Base-by-base conservation (phyloP, 2,797 vertebrate species). In the Manis javanica region DNA sequence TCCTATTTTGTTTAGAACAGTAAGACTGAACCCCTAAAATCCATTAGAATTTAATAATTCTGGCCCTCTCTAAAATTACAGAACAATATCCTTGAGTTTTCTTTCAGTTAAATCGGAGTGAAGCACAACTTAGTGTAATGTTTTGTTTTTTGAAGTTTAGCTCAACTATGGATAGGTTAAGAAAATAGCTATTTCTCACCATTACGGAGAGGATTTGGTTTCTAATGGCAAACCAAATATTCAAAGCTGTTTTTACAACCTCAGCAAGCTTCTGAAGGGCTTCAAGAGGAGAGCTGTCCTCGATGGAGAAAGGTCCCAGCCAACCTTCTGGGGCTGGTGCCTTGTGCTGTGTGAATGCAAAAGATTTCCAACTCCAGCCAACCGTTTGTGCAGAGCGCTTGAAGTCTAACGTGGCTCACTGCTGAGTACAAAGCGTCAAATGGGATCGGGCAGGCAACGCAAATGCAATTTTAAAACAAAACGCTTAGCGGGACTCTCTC, bases 131-230 rank as follows among this genome's bases (percentile, higher is more conserved):
- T 94, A 1, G 2, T 13, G 23, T 42, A 11, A 63, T 10, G 7
- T 34, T 51, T 37, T 53, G 14, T 46, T 26, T 53, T 55, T 63
- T 23, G 8, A 61, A n/a, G 0, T 3, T 71, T 96, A 90, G 55
- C 26, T 55, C 15, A 2, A 29, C 0, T 59, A 3, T 2, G 29
- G 46, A 0, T 3, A 63, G 1, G 0, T 63, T 81, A 64, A 10
- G 64, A 37, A 86, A 90, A 55, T 4, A 23, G 2, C n/a, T 0
- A 39, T 68, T 49, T 93, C 66, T 94, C 69, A 64, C 87, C 95
- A 31, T 1, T 3, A 13, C 61, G 9, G 75, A 9, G 12, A 0
- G 79, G 37, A 55, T 31, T 46, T 46, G 46, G 46, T 12, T 37
- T 23, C 46, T 34, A 53, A 24, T 14, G 15, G n/a, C 34, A 86